Percentiles rank a stretch among this genome's conserved stretches.
phyloP scores from a whole-genome alignment of 2,797 vertebrate genomes.

The Sparidentex hasta region DNA sequence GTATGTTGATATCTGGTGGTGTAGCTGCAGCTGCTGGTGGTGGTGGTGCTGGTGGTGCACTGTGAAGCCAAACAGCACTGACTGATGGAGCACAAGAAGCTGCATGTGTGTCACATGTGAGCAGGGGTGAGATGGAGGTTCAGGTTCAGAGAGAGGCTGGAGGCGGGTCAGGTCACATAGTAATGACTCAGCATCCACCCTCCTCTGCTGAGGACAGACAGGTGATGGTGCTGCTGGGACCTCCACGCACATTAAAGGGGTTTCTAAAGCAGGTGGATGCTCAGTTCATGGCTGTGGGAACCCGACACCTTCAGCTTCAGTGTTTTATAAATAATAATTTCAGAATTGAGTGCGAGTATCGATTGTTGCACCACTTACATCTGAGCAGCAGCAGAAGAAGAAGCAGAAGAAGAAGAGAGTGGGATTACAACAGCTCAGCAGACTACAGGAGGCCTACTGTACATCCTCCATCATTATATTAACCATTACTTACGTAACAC shows the following conservation, averaged over 20 bases:
- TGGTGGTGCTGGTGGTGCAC: slow-evolving; percentile 4
- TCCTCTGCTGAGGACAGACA: neutral
- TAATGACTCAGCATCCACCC: slow-evolving; percentile 71
- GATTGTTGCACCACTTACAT: slow-evolving; percentile 44
- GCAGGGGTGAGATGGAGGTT: neutral
- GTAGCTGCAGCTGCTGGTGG: slow-evolving; percentile 13
- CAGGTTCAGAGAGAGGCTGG: slow-evolving; percentile 23
- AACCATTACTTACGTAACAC: no score
- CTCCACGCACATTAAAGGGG: slow-evolving; percentile 11
- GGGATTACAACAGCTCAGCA: neutral
- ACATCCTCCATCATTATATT: no score
- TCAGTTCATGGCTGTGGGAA: slow-evolving; percentile 1
- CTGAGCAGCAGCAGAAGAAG: neutral
- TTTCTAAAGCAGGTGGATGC: neutral
- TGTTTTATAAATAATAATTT: slow-evolving; percentile 52
- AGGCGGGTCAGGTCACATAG: slow-evolving; percentile 56
- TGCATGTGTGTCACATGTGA: neutral
- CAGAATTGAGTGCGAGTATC: slow-evolving; percentile 47
- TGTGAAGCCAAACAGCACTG: neutral
- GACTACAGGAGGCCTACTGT: neutral
- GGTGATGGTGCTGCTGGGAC: slow-evolving; percentile 6
- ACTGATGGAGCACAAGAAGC: neutral
- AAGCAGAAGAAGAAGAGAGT: neutral
- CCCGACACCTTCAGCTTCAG: slow-evolving; percentile 6
- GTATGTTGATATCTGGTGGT: neutral